Evolutionary conservation across 2,888 invertebrate species (phyloP).

Genomic region (Luffia ferchaultella): DNA sequence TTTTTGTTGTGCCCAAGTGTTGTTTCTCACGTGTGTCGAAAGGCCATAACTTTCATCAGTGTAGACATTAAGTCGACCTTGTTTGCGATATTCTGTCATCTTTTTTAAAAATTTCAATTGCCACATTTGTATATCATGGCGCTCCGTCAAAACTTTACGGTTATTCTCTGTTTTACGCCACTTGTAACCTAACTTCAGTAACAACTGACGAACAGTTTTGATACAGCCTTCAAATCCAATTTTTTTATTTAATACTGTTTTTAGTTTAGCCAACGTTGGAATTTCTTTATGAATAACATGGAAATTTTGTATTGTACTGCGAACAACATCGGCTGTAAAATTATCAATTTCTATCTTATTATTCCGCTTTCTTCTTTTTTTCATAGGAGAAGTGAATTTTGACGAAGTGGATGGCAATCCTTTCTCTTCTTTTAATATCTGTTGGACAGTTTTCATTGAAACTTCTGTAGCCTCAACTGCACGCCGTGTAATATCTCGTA

Average conservation of each 20-base stretch:
- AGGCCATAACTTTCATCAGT: slow-evolving; percentile 10
- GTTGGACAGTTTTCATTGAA: slow-evolving; percentile 9
- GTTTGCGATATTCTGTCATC: slow-evolving; percentile 3
- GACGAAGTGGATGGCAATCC: slow-evolving; percentile 10
- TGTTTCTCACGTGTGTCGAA: slow-evolving; percentile 13
- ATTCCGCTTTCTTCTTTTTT: neutral
- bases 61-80: slow-evolving; percentile 5
- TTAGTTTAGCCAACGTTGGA: slow-evolving; percentile 6
- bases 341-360: slow-evolving; percentile 4
- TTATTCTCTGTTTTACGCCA: slow-evolving; percentile 11
- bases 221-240: slow-evolving; percentile 2
- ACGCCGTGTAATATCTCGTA: slow-evolving; percentile 12
- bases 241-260: slow-evolving; percentile 4
- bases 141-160: slow-evolving; percentile 10
- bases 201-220: slow-evolving; percentile 5
- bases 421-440: slow-evolving; percentile 16
- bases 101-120: slow-evolving; percentile 2
- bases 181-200: slow-evolving; percentile 9
- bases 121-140: slow-evolving; percentile 7
- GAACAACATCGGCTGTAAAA: slow-evolving; percentile 11
- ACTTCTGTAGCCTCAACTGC: slow-evolving; percentile 16
- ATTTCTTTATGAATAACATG: slow-evolving; percentile 11
- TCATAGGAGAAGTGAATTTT: neutral
- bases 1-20: slow-evolving; percentile 12
- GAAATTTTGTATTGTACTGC: slow-evolving; percentile 11